phyloP scores from a whole-genome alignment of 2,888 invertebrate genomes.

The Shargacucullia verbasci region DNA sequence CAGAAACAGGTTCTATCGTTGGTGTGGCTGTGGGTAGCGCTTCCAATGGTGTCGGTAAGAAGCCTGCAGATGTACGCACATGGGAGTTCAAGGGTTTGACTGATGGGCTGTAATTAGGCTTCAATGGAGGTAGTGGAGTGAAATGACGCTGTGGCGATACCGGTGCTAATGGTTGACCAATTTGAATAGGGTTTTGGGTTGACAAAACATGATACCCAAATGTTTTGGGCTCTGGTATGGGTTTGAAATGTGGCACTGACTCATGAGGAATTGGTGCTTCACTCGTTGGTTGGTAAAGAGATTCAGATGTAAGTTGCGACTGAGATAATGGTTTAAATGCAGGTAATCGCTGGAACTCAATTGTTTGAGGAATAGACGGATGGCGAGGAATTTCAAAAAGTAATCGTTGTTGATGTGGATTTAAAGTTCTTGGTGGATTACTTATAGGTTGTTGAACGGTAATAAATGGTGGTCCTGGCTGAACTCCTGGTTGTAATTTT shows the following conservation, averaged over 20 bases:
- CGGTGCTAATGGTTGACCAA: conserved; percentile 12
- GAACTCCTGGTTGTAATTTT: conserved; percentile 10
- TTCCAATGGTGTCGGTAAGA: conserved; percentile 28
- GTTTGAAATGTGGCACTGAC: not conserved
- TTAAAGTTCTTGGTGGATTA: conserved; percentile 20
- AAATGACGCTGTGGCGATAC: conserved; percentile 5
- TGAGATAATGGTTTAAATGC: conserved; percentile 27
- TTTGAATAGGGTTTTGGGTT: not conserved
- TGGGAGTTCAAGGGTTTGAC: conserved; percentile 18
- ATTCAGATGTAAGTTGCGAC: conserved; percentile 14
- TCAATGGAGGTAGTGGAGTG: conserved; percentile 23
- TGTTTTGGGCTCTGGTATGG: conserved; percentile 8
- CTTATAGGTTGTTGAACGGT: conserved; percentile 8
- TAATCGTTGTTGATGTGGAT: conserved; percentile 38
- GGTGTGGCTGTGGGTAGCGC: conserved; percentile 19
- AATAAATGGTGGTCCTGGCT: conserved; percentile 3
- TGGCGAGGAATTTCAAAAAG: conserved; percentile 21
- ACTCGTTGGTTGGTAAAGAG: conserved; percentile 14
- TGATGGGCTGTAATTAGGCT: conserved; percentile 27
- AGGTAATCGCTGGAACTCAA: conserved; percentile 25
- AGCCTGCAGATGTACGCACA: conserved; percentile 8
- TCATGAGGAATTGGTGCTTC: conserved; percentile 3
- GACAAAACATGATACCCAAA: conserved; percentile 9
- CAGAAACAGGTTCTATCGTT: conserved; percentile 21
- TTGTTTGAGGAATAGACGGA: conserved; percentile 5